Evolutionary conservation across 2,113 vertebrate species (phyloP).

Genomic region (Morone chrysops): DNA sequence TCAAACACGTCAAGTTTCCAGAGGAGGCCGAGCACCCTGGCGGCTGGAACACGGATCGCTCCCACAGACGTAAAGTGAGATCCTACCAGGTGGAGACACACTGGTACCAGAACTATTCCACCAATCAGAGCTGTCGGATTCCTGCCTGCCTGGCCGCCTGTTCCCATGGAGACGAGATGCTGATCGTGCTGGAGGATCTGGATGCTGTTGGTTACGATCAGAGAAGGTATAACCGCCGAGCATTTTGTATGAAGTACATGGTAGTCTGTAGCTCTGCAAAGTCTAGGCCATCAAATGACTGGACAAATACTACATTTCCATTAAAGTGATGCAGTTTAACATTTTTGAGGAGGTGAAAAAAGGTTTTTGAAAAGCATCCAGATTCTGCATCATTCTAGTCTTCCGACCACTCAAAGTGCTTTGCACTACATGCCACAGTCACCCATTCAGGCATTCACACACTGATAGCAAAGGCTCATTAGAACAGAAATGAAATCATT

Average conservation of each 20-base stretch:
- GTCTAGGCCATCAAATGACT: too few species aligned
- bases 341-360: not conserved
- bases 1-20: slow-evolving; percentile 85
- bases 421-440: too few species aligned
- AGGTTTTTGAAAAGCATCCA: not conserved
- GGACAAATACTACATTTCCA: too few species aligned
- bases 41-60: slow-evolving; percentile 77
- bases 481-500: too few species aligned
- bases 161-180: slow-evolving; percentile 82
- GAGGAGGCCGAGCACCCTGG: slow-evolving; percentile 63
- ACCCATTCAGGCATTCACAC: too few species aligned
- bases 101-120: slow-evolving; percentile 85
- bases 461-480: too few species aligned
- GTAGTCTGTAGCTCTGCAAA: not conserved
- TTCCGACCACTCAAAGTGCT: too few species aligned
- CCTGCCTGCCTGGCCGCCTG: slow-evolving; percentile 79
- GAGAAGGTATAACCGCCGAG: slow-evolving; percentile 65
- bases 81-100: slow-evolving; percentile 85
- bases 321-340: not conserved
- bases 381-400: not conserved
- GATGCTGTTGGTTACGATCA: slow-evolving; percentile 79
- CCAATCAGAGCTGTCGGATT: slow-evolving; percentile 70
- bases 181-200: slow-evolving; percentile 85
- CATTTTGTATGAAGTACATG: not conserved
- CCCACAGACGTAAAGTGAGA: slow-evolving; percentile 81